Evolutionary conservation across 2,113 vertebrate species (phyloP).

Genomic region (Riparia riparia): DNA sequence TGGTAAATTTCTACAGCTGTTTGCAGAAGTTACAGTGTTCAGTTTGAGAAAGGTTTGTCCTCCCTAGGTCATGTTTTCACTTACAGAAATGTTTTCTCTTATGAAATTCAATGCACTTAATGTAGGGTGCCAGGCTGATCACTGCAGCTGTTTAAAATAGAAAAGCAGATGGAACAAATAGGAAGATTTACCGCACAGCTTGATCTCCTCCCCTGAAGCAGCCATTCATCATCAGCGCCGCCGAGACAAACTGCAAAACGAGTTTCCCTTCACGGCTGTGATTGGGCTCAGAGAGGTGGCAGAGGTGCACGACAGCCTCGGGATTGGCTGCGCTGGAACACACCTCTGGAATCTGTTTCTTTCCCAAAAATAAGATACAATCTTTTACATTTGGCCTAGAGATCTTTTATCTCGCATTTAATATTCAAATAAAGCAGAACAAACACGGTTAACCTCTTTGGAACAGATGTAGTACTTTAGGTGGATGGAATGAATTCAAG

Average conservation of each 20-base stretch:
- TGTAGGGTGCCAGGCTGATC: not conserved
- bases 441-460: slow-evolving; percentile 17
- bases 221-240: slow-evolving; percentile 72
- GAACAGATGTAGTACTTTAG: not conserved
- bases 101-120: slow-evolving; percentile 6
- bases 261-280: slow-evolving; percentile 68
- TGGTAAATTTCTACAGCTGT: not conserved
- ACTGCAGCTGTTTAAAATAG: slow-evolving; percentile 63
- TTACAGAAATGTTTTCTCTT: slow-evolving; percentile 5
- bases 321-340: slow-evolving; percentile 81
- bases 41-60: not conserved
- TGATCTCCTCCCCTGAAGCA: slow-evolving; percentile 49
- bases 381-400: slow-evolving; percentile 8
- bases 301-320: not conserved
- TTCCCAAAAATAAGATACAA: slow-evolving; percentile 49
- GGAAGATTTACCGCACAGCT: slow-evolving; percentile 40
- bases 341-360: slow-evolving; percentile 87
- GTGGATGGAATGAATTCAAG: not conserved
- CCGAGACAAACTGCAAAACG: slow-evolving; percentile 76
- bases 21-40: not conserved
- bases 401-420: slow-evolving; percentile 41
- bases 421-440: slow-evolving; percentile 20
- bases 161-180: slow-evolving; percentile 51
- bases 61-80: not conserved
- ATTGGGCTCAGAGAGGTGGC: not conserved